Evolutionary conservation across 2,797 vertebrate species (phyloP), one percentile per base, ranked within the genome.

Genomic region (Emys orbicularis): DNA sequence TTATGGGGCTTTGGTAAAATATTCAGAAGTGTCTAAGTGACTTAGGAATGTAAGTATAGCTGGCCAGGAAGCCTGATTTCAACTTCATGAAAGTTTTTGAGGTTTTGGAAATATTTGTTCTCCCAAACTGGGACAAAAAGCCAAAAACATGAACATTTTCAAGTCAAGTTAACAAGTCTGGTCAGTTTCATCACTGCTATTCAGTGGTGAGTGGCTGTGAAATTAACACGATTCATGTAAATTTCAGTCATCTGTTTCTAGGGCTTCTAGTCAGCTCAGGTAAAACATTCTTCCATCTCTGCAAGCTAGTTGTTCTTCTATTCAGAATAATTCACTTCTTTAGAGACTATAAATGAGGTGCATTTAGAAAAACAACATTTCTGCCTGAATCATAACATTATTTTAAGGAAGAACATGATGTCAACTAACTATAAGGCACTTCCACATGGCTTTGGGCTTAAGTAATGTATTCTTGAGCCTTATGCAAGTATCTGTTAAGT

Each of bases 361-460:
- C 86, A 16, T 88, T 91, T 94, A 81, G 84, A 84, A 85, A 59
- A 95, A 88, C 37, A 6, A 76, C 87, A 49, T 12, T 11, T 27
- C 49, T 87, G 52, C 13, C 54, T 91, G 74, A 95, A 85, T 34
- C 68, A 25, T 88, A 87, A 56, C 11, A 4, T 86, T 61, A 41
- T 57, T 6, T 87, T 94, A 86, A 90, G 27, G 15, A 12, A 6
- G 81, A 80, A 57, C 15, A 5, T 59, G 12, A 31, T 86, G 31
- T 91, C 83, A 92, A 23, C 41, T 12, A 41, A 37, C 68, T 83
- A 25, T 83, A 21, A 15, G 56, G 44, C 68, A 82, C 5, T 65
- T 79, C 44, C 5, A 1, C 50, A n/a, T 79, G 68, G 49, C 47
- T 82, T 93, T 56, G 74, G 56, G 57, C 5, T 31, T 83, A 68